Evolutionary conservation across 2,797 vertebrate genomes (phyloP).

Genomic region (Karalla daura): DNA sequence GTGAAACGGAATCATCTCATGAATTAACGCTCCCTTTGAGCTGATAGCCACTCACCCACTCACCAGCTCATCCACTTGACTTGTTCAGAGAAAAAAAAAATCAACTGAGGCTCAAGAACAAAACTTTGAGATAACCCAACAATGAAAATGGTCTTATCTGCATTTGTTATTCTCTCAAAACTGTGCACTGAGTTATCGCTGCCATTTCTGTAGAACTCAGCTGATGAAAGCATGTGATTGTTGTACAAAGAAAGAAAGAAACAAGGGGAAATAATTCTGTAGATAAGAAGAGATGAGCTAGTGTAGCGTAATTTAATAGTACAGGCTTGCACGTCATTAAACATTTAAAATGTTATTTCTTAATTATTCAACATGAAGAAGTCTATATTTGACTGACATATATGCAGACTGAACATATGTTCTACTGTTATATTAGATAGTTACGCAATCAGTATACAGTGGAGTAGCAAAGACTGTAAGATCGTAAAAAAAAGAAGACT

Average conservation of each 20-base stretch:
- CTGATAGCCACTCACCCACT: slow-evolving; percentile 26
- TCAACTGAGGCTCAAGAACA: slow-evolving; percentile 34
- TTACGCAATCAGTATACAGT: not conserved
- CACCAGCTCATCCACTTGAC: slow-evolving; percentile 48
- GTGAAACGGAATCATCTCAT: slow-evolving; percentile 52
- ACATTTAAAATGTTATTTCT: slow-evolving; percentile 17
- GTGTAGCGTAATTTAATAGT: slow-evolving; percentile 8
- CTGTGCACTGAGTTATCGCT: slow-evolving; percentile 51
- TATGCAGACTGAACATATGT: not conserved
- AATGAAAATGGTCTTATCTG: slow-evolving; percentile 47
- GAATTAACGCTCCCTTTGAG: slow-evolving; percentile 48
- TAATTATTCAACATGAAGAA: slow-evolving; percentile 13
- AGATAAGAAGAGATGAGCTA: slow-evolving; percentile 17
- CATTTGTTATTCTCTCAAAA: slow-evolving; percentile 45
- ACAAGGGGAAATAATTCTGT: slow-evolving; percentile 25
- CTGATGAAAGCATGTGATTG: slow-evolving; percentile 36
- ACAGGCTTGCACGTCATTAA: slow-evolving; percentile 3
- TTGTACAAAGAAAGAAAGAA: slow-evolving; percentile 18
- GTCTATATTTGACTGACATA: not conserved
- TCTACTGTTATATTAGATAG: not conserved
- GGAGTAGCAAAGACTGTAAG: not conserved
- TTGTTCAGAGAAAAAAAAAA: slow-evolving; percentile 26
- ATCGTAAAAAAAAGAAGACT: not conserved
- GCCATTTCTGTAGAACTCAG: slow-evolving; percentile 6
- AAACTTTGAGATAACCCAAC: slow-evolving; percentile 55